These are phyloP conservation scores for Rhynchonema sp. DNA, from an alignment of 2,888 invertebrate genomes.

Conservation along the genomic window DNA sequence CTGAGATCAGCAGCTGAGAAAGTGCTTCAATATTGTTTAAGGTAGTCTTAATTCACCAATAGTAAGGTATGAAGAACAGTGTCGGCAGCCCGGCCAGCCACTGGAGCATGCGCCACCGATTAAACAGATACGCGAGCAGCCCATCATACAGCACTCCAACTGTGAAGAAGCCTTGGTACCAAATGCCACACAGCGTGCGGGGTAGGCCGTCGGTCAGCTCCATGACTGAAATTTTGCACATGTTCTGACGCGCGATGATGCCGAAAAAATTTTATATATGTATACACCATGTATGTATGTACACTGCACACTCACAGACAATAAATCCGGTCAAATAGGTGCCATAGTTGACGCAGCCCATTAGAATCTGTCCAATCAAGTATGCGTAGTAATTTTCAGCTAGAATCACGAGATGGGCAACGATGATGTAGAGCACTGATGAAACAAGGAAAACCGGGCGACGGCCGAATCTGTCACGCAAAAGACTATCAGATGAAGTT, in stretches of 20 bases:
- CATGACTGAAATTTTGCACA: constrained; percentile 8
- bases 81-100: neutral
- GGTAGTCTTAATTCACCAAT: neutral
- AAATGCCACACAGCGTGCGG: constrained; percentile 6
- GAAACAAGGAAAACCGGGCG: constrained; percentile 9
- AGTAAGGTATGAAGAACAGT: constrained; percentile 2
- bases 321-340: constrained; percentile 5
- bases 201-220: constrained; percentile 7
- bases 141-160: constrained; percentile 3
- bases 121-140: constrained; percentile 6
- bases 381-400: neutral
- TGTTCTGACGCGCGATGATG: too few species aligned
- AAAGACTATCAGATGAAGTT: too few species aligned
- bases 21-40: neutral
- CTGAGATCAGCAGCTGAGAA: neutral
- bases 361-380: constrained; percentile 1
- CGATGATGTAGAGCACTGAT: constrained; percentile 7
- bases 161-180: constrained; percentile 2
- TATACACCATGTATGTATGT: too few species aligned
- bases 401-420: constrained; percentile 1
- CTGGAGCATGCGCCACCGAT: constrained; percentile 5
- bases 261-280: too few species aligned
- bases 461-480: constrained; percentile 11
- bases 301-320: constrained; percentile 4
- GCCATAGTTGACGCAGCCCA: constrained; percentile 4